A percentile compares a stretch with the other conserved stretches of the same genome.
Evolutionary conservation across 2,888 invertebrate species (phyloP).

Genomic region (Emmelina monodactyla): DNA sequence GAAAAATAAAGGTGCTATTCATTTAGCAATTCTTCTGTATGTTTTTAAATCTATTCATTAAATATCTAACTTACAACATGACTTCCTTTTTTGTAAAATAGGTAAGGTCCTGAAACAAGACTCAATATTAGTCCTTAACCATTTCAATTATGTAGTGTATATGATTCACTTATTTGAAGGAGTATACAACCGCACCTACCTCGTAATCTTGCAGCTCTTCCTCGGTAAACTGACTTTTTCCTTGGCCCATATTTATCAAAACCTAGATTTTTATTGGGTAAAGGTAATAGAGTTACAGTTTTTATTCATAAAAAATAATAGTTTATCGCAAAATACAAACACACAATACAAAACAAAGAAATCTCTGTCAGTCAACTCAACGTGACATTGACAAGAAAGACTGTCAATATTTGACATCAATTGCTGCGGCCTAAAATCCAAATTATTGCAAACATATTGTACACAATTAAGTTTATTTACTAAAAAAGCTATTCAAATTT

Average conservation of each 20-base stretch:
- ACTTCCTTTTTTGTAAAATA: conserved; percentile 95
- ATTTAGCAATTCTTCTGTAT: too few relatives aligned
- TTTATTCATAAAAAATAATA: not conserved
- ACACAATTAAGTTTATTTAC: too few relatives aligned
- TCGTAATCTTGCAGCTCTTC: conserved; percentile 92
- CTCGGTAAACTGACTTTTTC: conserved; percentile 84
- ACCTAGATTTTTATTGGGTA: not conserved
- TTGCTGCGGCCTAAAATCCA: too few relatives aligned
- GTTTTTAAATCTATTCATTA: too few relatives aligned
- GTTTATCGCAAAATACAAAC: too few relatives aligned
- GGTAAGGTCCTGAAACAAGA: conserved; percentile 79
- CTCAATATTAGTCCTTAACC: conserved; percentile 17
- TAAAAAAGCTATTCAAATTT: too few relatives aligned
- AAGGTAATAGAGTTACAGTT: not conserved
- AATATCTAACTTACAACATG: conserved; percentile 75
- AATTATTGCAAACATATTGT: too few relatives aligned
- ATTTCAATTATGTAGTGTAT: not conserved
- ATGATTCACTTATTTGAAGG: not conserved
- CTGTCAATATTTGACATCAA: too few relatives aligned
- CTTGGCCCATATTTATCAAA: conserved; percentile 79
- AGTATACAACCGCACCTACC: conserved; percentile 46
- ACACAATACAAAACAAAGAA: too few relatives aligned
- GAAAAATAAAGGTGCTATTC: conserved; percentile 16
- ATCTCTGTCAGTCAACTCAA: too few relatives aligned
- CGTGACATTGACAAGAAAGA: too few relatives aligned